Base-by-base conservation (phyloP, 2,113 vertebrate genomes). In the Thunnus thynnus region DNA sequence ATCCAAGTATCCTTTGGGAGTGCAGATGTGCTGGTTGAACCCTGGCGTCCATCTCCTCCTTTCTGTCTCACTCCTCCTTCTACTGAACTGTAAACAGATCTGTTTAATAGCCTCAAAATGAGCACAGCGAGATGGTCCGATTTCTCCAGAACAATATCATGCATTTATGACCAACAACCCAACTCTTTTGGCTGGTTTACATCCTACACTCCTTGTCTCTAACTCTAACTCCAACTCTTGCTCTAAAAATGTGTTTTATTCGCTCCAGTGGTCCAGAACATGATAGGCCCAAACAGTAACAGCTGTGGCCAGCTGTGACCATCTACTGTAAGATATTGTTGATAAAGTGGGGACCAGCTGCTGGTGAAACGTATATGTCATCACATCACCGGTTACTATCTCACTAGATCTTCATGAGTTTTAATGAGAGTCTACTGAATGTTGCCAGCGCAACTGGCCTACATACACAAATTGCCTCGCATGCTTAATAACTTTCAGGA, bases 231-330 rank as follows among this genome's bases (percentile, higher is more conserved):
- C 32, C 50, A 18, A 20, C 46, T 69, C 51, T 65, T 62, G 44
- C 55, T 76, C 25, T n/a, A 50, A 57, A 78, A 56, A 41, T 57
- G n/a, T 66, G 20, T 64, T 80, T 56, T 70, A 63, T n/a, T 65
- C 4, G 62, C 73, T 80, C 54, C 61, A 73, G 44, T 75, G 71
- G 18, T 69, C 30, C 50, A 82, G 72, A 88, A 71, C 71, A 68
- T 51, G 41, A 72, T 50, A 47, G 25, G 25, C 51, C 50, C 66
- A 86, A 89, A 85, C 70, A 89, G 22, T 58, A 88, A 67, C 56
- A 81, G 56, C 64, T 61, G 16, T 36, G 51, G 32, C 52, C 54
- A 75, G 67, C 70, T 72, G 47, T 61, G 51, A 44, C 13, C 50
- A 22, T 69, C 76, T 3, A 69, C 55, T 77, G 56, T 70, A 36